These are phyloP conservation scores for Glyphotaelius pellucidus DNA, from an alignment of 2,888 invertebrate species.

Conservation along the genomic window DNA sequence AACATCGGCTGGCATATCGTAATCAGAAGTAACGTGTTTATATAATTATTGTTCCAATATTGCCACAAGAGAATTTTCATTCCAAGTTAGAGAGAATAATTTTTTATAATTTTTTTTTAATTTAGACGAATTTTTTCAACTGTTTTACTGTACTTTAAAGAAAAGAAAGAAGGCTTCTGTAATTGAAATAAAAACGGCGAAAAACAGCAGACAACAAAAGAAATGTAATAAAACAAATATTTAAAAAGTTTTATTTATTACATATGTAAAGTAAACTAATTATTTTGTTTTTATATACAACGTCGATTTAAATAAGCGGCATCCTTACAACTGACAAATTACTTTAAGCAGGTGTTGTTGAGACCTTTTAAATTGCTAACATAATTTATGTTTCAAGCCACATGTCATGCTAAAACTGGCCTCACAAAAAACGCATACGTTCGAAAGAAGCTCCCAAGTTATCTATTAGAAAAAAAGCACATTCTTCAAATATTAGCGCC, in stretches of 20 bases:
- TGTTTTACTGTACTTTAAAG: too few species aligned
- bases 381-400: neutral
- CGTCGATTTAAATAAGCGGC: neutral
- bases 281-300: neutral
- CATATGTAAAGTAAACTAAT: neutral
- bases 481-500: neutral
- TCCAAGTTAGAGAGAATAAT: neutral
- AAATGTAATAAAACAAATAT: neutral
- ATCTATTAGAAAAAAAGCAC: neutral
- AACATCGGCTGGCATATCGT: neutral
- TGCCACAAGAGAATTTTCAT: neutral
- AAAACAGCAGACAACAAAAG: too few species aligned
- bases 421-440: neutral
- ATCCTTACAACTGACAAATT: neutral
- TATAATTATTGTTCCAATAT: neutral
- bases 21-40: neutral
- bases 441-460: neutral
- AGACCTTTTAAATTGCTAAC: neutral
- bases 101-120: neutral
- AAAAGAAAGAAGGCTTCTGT: too few species aligned
- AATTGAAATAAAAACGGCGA: too few species aligned
- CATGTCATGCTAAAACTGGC: neutral
- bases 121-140: neutral
- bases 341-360: neutral
- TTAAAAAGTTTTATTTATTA: neutral